These are phyloP conservation scores for Calephelis virginiensis DNA, from an alignment of 1,140 invertebrate species.

Conservation along the genomic window DNA sequence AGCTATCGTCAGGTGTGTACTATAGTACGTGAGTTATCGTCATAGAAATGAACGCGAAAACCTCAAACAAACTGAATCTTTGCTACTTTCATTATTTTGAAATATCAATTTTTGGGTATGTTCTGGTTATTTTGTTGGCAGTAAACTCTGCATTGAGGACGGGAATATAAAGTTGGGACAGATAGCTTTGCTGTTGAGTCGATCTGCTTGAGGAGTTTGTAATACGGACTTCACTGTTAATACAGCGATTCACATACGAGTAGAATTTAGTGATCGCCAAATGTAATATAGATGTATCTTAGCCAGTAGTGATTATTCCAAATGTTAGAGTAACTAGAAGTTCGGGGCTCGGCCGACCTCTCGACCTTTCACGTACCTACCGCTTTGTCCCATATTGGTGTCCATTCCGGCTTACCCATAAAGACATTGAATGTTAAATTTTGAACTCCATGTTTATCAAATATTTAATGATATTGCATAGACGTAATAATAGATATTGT, in stretches of 20 bases:
- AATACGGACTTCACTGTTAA: constrained; percentile 32
- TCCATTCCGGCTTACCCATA: background rate
- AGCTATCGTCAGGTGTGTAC: too few relatives aligned
- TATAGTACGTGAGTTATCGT: too few relatives aligned
- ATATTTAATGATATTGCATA: constrained; percentile 11
- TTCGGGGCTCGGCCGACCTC: constrained; percentile 48
- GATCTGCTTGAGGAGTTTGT: too few relatives aligned
- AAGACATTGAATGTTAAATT: background rate
- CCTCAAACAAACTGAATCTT: too few relatives aligned
- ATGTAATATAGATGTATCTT: constrained; percentile 76
- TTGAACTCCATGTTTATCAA: constrained; percentile 6
- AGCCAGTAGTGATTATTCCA: constrained; percentile 76
- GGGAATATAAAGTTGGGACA: too few relatives aligned
- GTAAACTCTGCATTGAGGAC: too few relatives aligned
- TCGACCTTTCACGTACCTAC: constrained; percentile 19
- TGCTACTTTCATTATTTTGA: too few relatives aligned
- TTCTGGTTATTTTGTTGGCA: too few relatives aligned
- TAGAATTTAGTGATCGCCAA: constrained; percentile 74
- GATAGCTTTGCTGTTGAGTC: too few relatives aligned
- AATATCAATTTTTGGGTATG: too few relatives aligned
- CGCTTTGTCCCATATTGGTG: background rate
- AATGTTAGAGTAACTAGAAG: constrained; percentile 74
- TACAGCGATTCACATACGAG: constrained; percentile 54
- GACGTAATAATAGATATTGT: constrained; percentile 13
- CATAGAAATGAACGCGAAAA: too few relatives aligned